Percentiles rank a stretch among this genome's conserved stretches.
phyloP scores from a whole-genome alignment of 2,113 vertebrate species.

The Labeo rohita region DNA sequence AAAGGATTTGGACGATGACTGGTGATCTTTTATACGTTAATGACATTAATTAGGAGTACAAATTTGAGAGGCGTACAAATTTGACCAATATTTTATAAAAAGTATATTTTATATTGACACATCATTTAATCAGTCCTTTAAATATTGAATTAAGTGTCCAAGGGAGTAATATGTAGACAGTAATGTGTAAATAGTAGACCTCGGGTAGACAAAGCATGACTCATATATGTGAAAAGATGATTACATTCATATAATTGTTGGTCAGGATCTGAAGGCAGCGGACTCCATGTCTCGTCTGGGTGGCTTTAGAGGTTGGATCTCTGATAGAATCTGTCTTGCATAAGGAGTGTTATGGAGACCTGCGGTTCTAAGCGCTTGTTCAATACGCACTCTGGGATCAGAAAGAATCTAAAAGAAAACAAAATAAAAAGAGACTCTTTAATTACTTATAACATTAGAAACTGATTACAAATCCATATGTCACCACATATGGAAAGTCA shows the following conservation, averaged over 20 bases:
- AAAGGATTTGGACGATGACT: no score
- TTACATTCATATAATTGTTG: background rate
- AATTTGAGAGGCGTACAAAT: no score
- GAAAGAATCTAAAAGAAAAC: constrained; percentile 84
- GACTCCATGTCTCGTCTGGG: constrained; percentile 87
- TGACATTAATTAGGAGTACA: no score
- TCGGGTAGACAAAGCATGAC: background rate
- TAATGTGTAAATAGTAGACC: background rate
- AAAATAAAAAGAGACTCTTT: background rate
- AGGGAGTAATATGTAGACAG: background rate
- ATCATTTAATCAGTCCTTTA: background rate
- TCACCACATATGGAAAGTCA: background rate
- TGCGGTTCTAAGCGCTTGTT: constrained; percentile 87
- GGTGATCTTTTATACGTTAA: no score
- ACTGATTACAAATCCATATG: background rate
- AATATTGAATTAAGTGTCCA: background rate
- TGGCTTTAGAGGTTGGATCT: constrained; percentile 81
- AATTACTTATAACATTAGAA: background rate
- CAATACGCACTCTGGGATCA: constrained; percentile 87
- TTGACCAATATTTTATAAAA: no score
- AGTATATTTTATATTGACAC: background rate
- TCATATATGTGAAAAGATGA: background rate
- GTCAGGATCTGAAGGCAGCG: constrained; percentile 73
- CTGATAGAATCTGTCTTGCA: constrained; percentile 82
- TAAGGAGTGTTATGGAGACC: constrained; percentile 87